These are phyloP conservation scores for Strigamia transsilvanica DNA, from an alignment of 2,888 invertebrate genomes.

Conservation along the genomic window DNA sequence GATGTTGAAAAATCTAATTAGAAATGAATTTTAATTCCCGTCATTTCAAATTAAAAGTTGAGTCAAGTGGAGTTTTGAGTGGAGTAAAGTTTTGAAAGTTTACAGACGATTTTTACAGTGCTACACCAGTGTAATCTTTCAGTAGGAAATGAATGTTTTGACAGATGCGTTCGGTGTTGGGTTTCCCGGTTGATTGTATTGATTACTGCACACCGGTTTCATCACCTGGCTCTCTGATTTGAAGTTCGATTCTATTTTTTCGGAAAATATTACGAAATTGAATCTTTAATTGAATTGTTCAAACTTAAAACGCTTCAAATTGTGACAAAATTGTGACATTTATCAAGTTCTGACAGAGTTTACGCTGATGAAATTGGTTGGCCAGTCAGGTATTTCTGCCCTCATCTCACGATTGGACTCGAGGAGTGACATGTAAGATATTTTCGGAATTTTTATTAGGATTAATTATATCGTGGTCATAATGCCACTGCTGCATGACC, in stretches of 20 bases:
- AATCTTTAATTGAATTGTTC: neutral
- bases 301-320: no score
- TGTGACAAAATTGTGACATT: no score
- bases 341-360: no score
- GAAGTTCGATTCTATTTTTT: neutral
- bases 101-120: neutral
- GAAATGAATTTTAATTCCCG: slow-evolving; percentile 42
- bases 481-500: no score
- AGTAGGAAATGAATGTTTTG: slow-evolving; percentile 21
- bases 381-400: no score
- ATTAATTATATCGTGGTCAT: no score
- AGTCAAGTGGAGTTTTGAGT: neutral
- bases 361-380: no score
- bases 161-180: neutral
- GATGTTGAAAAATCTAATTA: slow-evolving; percentile 49
- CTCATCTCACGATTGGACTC: no score
- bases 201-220: neutral
- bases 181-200: slow-evolving; percentile 26
- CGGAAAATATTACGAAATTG: neutral
- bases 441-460: no score
- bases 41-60: slow-evolving; percentile 39
- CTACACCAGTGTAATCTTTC: slow-evolving; percentile 1
- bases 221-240: neutral
- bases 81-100: slow-evolving; percentile 27
- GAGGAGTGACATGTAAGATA: no score